These are phyloP conservation scores for Camptogramma bilineatum DNA, from an alignment of 2,888 invertebrate genomes.

Conservation along the genomic window DNA sequence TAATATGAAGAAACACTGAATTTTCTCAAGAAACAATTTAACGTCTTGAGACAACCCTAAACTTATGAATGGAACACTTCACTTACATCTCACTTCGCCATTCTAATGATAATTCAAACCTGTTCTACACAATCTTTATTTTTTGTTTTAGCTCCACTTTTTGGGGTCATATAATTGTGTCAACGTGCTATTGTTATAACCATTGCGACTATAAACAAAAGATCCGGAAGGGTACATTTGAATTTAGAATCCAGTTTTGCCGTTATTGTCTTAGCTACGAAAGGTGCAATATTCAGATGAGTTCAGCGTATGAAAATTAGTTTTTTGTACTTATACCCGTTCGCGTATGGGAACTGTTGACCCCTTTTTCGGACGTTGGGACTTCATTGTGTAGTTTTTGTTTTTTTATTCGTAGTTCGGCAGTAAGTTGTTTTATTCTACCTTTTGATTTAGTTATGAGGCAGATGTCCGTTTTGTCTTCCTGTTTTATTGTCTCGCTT, in stretches of 20 bases:
- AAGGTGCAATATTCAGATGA: slow-evolving; percentile 72
- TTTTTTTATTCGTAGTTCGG: slow-evolving; percentile 61
- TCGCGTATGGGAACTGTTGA: slow-evolving; percentile 73
- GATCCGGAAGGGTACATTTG: slow-evolving; percentile 61
- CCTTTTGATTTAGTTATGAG: slow-evolving; percentile 47
- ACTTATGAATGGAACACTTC: slow-evolving; percentile 63
- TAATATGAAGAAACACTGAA: not conserved
- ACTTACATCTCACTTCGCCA: slow-evolving; percentile 81
- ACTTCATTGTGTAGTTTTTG: slow-evolving; percentile 64
- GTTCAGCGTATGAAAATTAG: slow-evolving; percentile 69
- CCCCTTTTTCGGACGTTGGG: slow-evolving; percentile 71
- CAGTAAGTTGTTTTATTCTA: slow-evolving; percentile 62
- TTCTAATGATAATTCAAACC: slow-evolving; percentile 82
- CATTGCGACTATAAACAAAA: slow-evolving; percentile 73
- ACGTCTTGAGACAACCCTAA: slow-evolving; percentile 59
- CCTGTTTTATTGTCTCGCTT: slow-evolving; percentile 37
- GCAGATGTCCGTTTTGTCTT: slow-evolving; percentile 53
- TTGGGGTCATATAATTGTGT: slow-evolving; percentile 77
- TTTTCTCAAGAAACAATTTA: not conserved
- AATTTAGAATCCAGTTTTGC: slow-evolving; percentile 51
- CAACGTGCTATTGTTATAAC: slow-evolving; percentile 73
- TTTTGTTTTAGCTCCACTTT: slow-evolving; percentile 77
- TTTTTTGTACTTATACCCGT: slow-evolving; percentile 68
- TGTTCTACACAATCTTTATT: slow-evolving; percentile 80
- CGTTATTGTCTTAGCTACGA: slow-evolving; percentile 72